Evolutionary conservation across 2,113 vertebrate species (phyloP).

Genomic region (Psophia crepitans): DNA sequence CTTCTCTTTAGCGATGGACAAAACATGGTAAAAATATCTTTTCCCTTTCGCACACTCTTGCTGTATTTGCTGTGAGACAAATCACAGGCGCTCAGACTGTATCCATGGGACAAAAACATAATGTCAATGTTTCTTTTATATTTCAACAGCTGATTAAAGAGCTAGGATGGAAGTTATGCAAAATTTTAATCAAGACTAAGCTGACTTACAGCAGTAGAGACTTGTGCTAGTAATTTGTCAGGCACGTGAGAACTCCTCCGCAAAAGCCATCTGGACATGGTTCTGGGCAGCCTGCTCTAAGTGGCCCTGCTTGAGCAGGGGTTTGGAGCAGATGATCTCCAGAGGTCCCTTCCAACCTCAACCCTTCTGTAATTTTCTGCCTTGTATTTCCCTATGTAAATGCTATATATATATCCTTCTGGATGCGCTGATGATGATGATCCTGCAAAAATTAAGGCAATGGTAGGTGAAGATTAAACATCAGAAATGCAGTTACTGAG

Average conservation of each 20-base stretch:
- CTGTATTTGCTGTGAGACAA: background rate
- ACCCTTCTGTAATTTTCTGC: background rate
- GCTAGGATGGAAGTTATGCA: background rate
- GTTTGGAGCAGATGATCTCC: background rate
- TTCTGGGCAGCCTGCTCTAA: background rate
- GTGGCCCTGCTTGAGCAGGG: background rate
- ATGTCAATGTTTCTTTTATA: background rate
- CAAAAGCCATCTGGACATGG: background rate
- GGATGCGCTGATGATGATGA: background rate
- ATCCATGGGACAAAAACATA: background rate
- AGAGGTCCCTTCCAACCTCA: background rate
- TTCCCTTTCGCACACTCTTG: background rate
- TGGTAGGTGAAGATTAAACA: background rate
- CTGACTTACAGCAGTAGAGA: background rate
- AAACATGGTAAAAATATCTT: background rate
- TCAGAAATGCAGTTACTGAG: background rate
- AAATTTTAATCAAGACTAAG: background rate
- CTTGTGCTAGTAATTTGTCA: background rate
- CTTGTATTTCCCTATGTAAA: background rate
- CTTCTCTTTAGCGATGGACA: background rate
- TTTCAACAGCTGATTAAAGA: background rate
- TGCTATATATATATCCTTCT: background rate
- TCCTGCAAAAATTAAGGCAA: background rate
- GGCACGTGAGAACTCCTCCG: background rate
- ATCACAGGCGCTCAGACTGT: background rate